Evolutionary conservation across 2,113 vertebrate species (phyloP).

Genomic region (Anhinga anhinga): DNA sequence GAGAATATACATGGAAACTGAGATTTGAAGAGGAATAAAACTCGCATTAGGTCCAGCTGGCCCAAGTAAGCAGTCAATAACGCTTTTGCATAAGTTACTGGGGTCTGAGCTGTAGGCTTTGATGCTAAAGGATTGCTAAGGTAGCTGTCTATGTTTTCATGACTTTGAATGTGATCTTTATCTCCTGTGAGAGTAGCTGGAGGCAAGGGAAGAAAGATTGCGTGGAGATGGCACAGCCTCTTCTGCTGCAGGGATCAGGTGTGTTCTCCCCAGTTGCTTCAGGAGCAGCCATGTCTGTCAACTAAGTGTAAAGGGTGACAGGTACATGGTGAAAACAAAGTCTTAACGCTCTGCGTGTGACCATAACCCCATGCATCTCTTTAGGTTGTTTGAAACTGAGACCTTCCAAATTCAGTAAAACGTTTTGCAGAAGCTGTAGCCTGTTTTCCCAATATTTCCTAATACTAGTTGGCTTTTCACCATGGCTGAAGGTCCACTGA

Average conservation of each 20-base stretch:
- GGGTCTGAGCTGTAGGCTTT: neutral
- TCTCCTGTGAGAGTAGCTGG: neutral
- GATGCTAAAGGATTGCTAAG: neutral
- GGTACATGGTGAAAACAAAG: neutral
- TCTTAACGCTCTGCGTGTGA: fast-evolving
- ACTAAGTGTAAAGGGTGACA: neutral
- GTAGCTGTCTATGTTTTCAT: neutral
- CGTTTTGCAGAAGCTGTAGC: neutral
- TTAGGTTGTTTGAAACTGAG: neutral
- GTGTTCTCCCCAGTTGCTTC: neutral
- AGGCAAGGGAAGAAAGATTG: neutral
- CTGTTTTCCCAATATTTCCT: neutral
- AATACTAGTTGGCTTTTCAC: neutral
- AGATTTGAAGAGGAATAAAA: neutral
- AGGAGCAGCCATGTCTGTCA: neutral
- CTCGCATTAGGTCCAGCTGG: neutral
- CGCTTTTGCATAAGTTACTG: neutral
- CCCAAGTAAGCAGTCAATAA: neutral
- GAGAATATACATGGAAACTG: neutral
- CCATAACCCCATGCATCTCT: neutral
- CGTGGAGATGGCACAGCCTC: neutral
- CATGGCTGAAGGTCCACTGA: neutral
- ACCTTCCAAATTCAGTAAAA: neutral
- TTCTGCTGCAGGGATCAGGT: neutral
- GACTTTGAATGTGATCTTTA: neutral